These are phyloP conservation scores for Boleophthalmus pectinirostris DNA, from an alignment of 2,113 vertebrate species.

Conservation along the genomic window DNA sequence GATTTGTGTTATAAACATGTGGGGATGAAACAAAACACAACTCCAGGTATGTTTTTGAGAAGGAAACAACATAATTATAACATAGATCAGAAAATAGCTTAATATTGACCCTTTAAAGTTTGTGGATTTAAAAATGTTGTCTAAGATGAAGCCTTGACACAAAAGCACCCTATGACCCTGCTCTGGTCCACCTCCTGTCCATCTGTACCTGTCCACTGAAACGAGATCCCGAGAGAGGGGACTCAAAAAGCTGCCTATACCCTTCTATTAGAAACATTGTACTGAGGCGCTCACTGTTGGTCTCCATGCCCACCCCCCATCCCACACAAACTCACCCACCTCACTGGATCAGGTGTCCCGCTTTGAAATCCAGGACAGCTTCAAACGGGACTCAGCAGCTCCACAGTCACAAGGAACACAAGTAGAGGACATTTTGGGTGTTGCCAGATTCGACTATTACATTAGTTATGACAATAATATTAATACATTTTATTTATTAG, in stretches of 20 bases:
- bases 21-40: too few relatives aligned
- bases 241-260: constrained; percentile 25
- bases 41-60: too few relatives aligned
- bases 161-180: constrained; percentile 26
- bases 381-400: constrained; percentile 68
- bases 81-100: too few relatives aligned
- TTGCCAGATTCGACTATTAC: neutral
- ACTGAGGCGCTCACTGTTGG: constrained; percentile 37
- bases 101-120: neutral
- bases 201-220: constrained; percentile 48
- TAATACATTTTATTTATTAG: too few relatives aligned
- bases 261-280: constrained; percentile 47
- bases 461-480: neutral
- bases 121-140: neutral
- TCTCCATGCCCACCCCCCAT: constrained; percentile 28
- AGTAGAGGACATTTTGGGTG: constrained; percentile 5
- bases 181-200: constrained; percentile 31
- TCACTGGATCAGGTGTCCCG: constrained; percentile 64
- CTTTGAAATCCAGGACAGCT: constrained; percentile 75
- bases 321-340: constrained; percentile 31
- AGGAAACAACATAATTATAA: too few relatives aligned
- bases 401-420: constrained; percentile 42
- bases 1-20: too few relatives aligned
- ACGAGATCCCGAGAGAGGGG: constrained; percentile 39
- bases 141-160: constrained; percentile 22